These are phyloP conservation scores for Melospiza melodia DNA, from an alignment of 2,113 vertebrate genomes.

Conservation along the genomic window DNA sequence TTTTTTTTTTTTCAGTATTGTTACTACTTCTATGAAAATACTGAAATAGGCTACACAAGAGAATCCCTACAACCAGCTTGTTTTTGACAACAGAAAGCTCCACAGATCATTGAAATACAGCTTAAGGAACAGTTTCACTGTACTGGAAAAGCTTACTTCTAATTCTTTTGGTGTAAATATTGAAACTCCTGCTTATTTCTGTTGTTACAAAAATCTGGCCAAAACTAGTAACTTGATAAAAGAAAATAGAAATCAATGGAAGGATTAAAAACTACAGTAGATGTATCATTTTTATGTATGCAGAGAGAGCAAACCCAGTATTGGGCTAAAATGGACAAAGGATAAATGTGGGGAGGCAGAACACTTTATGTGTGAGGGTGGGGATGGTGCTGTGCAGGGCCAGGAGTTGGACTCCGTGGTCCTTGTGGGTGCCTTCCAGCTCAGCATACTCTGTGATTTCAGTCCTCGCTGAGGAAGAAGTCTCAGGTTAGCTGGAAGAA, in stretches of 20 bases:
- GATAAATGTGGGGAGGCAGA: not conserved
- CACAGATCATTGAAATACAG: not conserved
- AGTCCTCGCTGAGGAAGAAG: rapidly evolving
- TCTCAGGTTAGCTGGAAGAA: not conserved
- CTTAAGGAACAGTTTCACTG: not conserved
- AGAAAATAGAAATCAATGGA: not conserved
- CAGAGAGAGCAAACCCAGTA: not conserved
- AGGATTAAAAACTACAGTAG: not conserved
- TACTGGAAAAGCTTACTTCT: not conserved
- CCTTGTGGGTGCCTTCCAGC: not conserved
- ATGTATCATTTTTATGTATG: not conserved
- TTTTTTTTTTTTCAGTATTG: not conserved
- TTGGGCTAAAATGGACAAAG: not conserved
- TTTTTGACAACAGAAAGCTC: not conserved
- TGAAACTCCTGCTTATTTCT: not conserved
- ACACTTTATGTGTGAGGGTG: rapidly evolving
- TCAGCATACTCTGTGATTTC: not conserved
- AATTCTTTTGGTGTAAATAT: not conserved
- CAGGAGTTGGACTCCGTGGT: not conserved
- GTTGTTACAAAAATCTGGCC: not conserved
- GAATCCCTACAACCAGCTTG: not conserved
- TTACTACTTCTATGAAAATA: not conserved
- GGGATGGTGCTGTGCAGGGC: not conserved
- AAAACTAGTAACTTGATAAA: not conserved
- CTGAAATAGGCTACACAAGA: not conserved